Conservation (phyloP, 2,888 invertebrate species). For the Pseudococcus longispinus region DNA sequence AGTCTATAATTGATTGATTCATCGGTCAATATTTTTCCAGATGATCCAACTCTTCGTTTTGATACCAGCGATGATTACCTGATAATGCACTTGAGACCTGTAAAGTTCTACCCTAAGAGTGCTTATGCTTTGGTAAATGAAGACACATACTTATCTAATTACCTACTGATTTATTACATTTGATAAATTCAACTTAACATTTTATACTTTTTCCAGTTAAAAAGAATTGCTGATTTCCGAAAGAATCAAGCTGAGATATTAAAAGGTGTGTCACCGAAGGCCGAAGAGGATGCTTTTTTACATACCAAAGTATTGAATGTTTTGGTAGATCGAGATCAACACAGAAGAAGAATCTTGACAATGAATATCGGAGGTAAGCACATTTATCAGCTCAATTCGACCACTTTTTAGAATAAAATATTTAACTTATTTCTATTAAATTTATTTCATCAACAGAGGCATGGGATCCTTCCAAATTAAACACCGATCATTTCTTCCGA, state of each 20-base stretch:
- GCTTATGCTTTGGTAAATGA: constrained; percentile 76
- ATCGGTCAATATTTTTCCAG: constrained; percentile 62
- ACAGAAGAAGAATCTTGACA: constrained; percentile 76
- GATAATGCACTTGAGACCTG: constrained; percentile 79
- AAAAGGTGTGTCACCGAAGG: constrained; percentile 71
- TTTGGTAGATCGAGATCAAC: constrained; percentile 76
- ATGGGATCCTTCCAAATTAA: constrained; percentile 79
- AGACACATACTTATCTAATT: constrained; percentile 58
- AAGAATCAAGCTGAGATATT: constrained; percentile 73
- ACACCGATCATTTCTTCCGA: constrained; percentile 78
- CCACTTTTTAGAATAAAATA: background rate
- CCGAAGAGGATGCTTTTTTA: constrained; percentile 73
- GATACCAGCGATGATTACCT: constrained; percentile 80
- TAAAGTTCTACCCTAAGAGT: constrained; percentile 84
- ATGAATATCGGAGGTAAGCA: constrained; percentile 73
- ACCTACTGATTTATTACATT: too few species aligned
- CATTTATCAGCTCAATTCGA: background rate
- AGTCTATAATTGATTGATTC: too few species aligned
- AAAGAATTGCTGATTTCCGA: constrained; percentile 77
- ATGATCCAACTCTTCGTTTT: constrained; percentile 72
- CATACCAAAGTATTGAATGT: constrained; percentile 80
- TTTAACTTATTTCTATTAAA: background rate
- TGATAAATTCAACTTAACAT: background rate
- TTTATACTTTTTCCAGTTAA: constrained; percentile 69
- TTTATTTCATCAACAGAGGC: constrained; percentile 64